Evolutionary conservation across 2,797 vertebrate genomes (phyloP).

Genomic region (Trematomus bernacchii): DNA sequence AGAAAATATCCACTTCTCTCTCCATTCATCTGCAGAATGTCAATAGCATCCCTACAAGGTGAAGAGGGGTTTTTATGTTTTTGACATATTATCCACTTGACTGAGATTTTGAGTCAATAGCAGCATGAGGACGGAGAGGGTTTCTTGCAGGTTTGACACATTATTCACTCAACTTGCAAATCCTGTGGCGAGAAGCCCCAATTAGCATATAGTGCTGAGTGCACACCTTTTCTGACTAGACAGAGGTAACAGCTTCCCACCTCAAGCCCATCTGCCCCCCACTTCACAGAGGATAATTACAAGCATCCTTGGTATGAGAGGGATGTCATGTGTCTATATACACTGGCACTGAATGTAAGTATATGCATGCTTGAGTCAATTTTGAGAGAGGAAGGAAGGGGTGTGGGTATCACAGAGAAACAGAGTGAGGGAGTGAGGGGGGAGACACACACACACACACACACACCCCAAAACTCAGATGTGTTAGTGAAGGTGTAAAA

Average conservation of each 20-base stretch:
- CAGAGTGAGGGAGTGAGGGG: slow-evolving; percentile 33
- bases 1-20: slow-evolving; percentile 57
- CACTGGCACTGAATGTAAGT: slow-evolving; percentile 37
- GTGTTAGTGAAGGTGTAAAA: slow-evolving; percentile 81
- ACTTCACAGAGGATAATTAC: slow-evolving; percentile 83
- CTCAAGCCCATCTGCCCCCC: slow-evolving; percentile 71
- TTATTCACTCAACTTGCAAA: slow-evolving; percentile 81
- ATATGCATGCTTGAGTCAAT: slow-evolving; percentile 55
- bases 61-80: slow-evolving; percentile 54
- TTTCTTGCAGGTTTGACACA: slow-evolving; percentile 72
- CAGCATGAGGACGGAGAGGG: slow-evolving; percentile 54
- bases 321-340: slow-evolving; percentile 49
- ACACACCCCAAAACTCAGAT: slow-evolving; percentile 45
- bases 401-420: slow-evolving; percentile 49
- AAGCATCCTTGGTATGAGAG: slow-evolving; percentile 66
- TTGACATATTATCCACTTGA: slow-evolving; percentile 76
- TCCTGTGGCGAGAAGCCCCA: slow-evolving; percentile 78
- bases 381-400: slow-evolving; percentile 54
- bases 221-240: slow-evolving; percentile 77
- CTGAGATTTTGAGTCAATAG: slow-evolving; percentile 73
- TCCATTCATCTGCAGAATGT: slow-evolving; percentile 62
- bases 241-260: slow-evolving; percentile 77
- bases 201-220: slow-evolving; percentile 83
- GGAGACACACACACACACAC: slow-evolving; percentile 22
- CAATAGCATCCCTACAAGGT: slow-evolving; percentile 60